These are phyloP conservation scores for Zoanthus gigantus DNA, from an alignment of 92 coral and sea anemone species.

Conservation along the genomic window DNA sequence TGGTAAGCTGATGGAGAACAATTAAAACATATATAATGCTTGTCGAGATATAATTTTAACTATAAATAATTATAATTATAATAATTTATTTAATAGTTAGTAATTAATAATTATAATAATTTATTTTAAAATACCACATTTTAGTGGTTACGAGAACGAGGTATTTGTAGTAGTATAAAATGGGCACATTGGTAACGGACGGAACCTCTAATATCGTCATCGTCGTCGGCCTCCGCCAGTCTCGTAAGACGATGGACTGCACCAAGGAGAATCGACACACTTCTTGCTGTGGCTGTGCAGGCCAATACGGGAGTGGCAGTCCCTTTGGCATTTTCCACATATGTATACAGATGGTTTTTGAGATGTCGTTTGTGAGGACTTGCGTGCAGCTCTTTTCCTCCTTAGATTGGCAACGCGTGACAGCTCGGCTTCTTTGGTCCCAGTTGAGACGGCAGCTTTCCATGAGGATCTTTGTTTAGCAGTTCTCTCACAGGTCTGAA, in stretches of 20 bases:
- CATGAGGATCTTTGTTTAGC: background rate
- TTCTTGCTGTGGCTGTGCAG: background rate
- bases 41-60: no score
- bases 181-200: no score
- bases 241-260: background rate
- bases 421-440: background rate
- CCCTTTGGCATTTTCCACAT: background rate
- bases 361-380: background rate
- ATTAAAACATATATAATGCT: no score
- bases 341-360: background rate
- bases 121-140: no score
- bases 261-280: no score
- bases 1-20: background rate
- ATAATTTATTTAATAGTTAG: no score
- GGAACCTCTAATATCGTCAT: no score
- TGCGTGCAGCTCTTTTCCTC: background rate
- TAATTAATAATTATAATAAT: no score
- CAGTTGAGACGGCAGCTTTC: background rate
- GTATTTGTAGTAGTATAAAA: no score
- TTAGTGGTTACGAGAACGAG: no score
- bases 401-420: background rate
- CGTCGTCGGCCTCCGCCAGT: background rate
- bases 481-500: background rate
- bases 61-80: no score
- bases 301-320: constrained; percentile 6